phyloP scores from a whole-genome alignment of 2,113 vertebrate species.

The Capreolus pygargus region DNA sequence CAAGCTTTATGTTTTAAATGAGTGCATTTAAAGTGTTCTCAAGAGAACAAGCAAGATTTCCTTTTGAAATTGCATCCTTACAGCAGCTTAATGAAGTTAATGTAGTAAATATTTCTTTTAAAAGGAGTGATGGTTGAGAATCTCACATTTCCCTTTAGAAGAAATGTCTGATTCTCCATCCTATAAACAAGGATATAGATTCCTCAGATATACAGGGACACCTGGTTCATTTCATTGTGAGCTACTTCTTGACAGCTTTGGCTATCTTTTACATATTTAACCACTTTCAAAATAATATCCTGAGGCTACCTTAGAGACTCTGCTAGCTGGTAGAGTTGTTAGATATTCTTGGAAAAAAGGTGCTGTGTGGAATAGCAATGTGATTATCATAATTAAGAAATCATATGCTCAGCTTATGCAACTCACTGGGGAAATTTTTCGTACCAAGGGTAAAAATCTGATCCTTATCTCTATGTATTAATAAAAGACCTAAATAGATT shows the following conservation, averaged over 20 bases:
- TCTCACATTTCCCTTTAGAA: not conserved
- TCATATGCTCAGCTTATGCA: constrained; percentile 12
- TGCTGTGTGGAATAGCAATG: not conserved
- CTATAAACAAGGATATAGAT: not conserved
- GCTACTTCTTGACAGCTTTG: not conserved
- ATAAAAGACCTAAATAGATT: constrained; percentile 34
- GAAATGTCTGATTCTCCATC: not conserved
- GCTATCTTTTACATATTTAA: not conserved
- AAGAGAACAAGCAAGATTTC: not conserved
- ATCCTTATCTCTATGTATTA: constrained; percentile 13
- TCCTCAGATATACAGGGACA: not conserved
- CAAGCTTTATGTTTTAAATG: not conserved
- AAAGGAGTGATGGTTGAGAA: not conserved
- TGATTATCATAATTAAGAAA: constrained; percentile 48
- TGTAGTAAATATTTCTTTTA: not conserved
- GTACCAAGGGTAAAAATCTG: not conserved
- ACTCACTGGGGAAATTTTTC: not conserved
- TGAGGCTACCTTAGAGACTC: not conserved
- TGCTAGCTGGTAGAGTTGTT: not conserved
- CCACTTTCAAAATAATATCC: constrained; percentile 24
- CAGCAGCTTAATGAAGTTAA: not conserved
- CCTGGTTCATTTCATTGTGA: not conserved
- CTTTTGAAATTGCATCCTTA: not conserved
- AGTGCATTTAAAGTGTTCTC: not conserved
- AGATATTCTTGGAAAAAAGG: not conserved